Percentiles rank a stretch among this genome's conserved stretches.
Conservation (phyloP, 1,140 invertebrate genomes). For the Sycophila sp. region DNA sequence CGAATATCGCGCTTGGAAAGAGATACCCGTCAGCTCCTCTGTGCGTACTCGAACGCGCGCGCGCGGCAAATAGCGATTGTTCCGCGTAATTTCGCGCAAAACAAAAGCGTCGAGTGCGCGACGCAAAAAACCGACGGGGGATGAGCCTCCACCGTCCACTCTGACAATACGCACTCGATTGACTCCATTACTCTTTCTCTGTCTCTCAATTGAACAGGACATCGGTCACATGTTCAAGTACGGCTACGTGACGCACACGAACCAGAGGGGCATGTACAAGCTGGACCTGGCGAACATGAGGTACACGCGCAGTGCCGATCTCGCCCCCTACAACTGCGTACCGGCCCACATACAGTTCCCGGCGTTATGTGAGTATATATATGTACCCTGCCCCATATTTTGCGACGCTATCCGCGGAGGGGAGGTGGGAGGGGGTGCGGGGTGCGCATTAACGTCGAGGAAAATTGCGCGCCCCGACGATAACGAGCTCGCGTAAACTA, state of each 20-base stretch:
- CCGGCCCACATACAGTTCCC: constrained; percentile 78
- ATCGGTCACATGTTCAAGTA: constrained; percentile 74
- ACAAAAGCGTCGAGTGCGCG: too few relatives aligned
- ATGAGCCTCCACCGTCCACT: too few relatives aligned
- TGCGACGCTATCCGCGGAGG: not conserved
- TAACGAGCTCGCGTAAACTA: not conserved
- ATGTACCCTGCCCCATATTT: not conserved
- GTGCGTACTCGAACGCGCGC: too few relatives aligned
- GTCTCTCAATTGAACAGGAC: constrained; percentile 43
- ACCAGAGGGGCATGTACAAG: constrained; percentile 81
- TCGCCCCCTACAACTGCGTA: constrained; percentile 81
- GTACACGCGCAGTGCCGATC: constrained; percentile 79
- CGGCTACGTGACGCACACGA: constrained; percentile 81
- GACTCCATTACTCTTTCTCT: not conserved
- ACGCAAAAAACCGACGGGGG: not conserved
- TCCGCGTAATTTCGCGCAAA: not conserved
- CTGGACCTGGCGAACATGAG: constrained; percentile 80
- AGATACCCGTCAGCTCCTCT: too few relatives aligned
- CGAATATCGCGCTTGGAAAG: too few relatives aligned
- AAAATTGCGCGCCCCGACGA: not conserved
- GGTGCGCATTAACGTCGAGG: not conserved
- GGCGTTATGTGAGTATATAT: constrained; percentile 74
- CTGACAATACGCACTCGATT: constrained; percentile 22
- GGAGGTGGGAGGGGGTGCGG: too few relatives aligned
- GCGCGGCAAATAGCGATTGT: too few relatives aligned